Percentiles rank a stretch among this genome's conserved stretches.
Conservation (phyloP, 2,797 vertebrate species). For the Knipowitschia caucasica region DNA sequence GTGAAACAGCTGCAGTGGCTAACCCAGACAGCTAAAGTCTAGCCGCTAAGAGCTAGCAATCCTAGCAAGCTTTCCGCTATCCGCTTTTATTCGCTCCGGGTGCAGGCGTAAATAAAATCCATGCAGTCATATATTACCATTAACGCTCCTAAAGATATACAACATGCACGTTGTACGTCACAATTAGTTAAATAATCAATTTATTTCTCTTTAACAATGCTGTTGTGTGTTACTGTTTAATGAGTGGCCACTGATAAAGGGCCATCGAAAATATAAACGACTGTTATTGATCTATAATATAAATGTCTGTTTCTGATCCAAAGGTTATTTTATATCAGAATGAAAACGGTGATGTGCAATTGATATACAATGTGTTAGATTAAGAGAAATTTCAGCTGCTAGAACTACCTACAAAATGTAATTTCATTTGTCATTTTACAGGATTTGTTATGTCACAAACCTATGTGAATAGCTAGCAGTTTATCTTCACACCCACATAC, state of each 20-base stretch:
- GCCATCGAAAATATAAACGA: no score
- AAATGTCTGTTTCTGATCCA: no score
- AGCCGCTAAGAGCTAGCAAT: constrained; percentile 15
- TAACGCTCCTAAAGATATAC: no score
- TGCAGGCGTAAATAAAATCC: constrained; percentile 6
- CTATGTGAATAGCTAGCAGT: no score
- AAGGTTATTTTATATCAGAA: no score
- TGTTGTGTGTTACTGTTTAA: not conserved
- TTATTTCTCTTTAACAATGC: not conserved
- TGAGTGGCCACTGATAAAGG: not conserved
- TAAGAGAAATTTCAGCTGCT: no score
- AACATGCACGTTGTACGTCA: not conserved
- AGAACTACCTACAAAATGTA: not conserved
- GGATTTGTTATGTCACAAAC: not conserved
- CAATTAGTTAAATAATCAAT: not conserved
- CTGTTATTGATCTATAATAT: no score
- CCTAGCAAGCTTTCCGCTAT: constrained; percentile 17
- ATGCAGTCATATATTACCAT: no score
- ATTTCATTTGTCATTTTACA: no score
- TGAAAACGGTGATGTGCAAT: no score
- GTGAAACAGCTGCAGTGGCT: constrained; percentile 13
- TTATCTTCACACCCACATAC: not conserved
- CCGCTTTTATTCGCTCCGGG: constrained; percentile 4
- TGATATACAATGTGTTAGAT: no score
- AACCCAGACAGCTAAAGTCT: constrained; percentile 14